These are phyloP conservation scores for Helostoma temminkii DNA, from an alignment of 2,797 vertebrate species.

Conservation along the genomic window DNA sequence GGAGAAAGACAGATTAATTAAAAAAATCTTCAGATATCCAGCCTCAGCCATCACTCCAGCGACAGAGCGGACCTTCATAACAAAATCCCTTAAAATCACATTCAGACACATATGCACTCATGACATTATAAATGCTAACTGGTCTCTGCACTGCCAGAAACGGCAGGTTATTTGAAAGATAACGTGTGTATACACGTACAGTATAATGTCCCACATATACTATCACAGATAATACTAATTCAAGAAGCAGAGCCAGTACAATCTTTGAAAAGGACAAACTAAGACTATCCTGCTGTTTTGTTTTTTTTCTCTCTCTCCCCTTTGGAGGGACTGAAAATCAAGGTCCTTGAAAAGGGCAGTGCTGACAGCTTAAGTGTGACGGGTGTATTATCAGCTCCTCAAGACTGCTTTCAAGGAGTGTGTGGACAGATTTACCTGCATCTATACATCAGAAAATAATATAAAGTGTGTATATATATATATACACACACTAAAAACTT, in stretches of 20 bases:
- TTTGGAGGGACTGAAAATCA: conserved; percentile 33
- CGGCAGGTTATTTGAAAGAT: conserved; percentile 30
- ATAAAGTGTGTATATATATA: background rate
- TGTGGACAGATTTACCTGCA: background rate
- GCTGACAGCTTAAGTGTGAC: conserved; percentile 40
- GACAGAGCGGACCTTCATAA: conserved; percentile 37
- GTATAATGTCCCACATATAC: background rate
- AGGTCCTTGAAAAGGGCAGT: conserved; percentile 47
- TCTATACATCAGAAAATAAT: background rate
- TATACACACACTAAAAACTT: too few species aligned
- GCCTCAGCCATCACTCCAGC: conserved; percentile 33
- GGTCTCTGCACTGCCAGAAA: conserved; percentile 19
- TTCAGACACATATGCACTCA: background rate
- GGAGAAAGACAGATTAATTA: conserved; percentile 76
- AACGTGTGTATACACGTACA: conserved; percentile 7
- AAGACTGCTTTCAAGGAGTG: conserved; percentile 8
- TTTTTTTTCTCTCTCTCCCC: conserved; percentile 14
- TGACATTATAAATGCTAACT: conserved; percentile 1
- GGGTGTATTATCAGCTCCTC: conserved; percentile 45
- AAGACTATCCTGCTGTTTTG: conserved; percentile 11
- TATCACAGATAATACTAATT: conserved; percentile 5
- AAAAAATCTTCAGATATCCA: conserved; percentile 64
- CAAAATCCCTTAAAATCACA: conserved; percentile 31
- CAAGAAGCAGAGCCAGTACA: background rate
- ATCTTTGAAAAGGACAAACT: conserved; percentile 35